Evolutionary conservation across 1,140 invertebrate species (phyloP).

Genomic region (Pogonomyrmex barbatus): DNA sequence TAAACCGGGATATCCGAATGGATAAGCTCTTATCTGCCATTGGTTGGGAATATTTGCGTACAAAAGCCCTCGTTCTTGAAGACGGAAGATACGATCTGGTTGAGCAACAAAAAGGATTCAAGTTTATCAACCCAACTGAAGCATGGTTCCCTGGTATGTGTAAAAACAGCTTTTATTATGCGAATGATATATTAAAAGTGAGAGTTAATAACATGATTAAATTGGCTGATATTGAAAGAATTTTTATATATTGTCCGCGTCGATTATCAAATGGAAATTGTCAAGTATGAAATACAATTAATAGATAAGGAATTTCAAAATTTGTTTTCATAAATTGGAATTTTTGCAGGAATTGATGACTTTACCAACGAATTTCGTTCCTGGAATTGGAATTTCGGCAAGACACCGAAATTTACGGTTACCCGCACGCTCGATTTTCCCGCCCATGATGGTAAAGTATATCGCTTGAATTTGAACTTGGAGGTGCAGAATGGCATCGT

Average conservation of each 20-base stretch:
- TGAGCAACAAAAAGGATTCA: constrained; percentile 91
- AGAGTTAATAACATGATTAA: constrained; percentile 7
- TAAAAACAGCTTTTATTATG: constrained; percentile 12
- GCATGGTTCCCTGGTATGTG: constrained; percentile 93
- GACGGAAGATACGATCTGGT: constrained; percentile 90
- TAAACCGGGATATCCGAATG: constrained; percentile 90
- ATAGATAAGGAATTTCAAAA: background rate
- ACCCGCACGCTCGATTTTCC: constrained; percentile 78
- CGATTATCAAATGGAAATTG: constrained; percentile 11
- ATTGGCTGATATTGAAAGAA: background rate
- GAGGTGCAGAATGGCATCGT: constrained; percentile 81
- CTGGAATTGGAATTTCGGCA: constrained; percentile 96
- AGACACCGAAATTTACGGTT: constrained; percentile 94
- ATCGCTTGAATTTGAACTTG: constrained; percentile 78
- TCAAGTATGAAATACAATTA: background rate
- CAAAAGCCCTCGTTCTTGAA: constrained; percentile 88
- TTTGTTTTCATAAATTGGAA: constrained; percentile 57
- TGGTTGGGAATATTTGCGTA: constrained; percentile 94
- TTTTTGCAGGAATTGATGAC: constrained; percentile 88
- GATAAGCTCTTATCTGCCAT: constrained; percentile 90
- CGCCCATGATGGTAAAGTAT: constrained; percentile 60
- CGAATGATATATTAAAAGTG: background rate
- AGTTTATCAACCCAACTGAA: constrained; percentile 94
- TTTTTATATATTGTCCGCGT: background rate
- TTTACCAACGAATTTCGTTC: constrained; percentile 88